Evolutionary conservation across 2,797 vertebrate species (phyloP), one percentile per base, ranked within the genome.

Genomic region (Linurgus olivaceus): DNA sequence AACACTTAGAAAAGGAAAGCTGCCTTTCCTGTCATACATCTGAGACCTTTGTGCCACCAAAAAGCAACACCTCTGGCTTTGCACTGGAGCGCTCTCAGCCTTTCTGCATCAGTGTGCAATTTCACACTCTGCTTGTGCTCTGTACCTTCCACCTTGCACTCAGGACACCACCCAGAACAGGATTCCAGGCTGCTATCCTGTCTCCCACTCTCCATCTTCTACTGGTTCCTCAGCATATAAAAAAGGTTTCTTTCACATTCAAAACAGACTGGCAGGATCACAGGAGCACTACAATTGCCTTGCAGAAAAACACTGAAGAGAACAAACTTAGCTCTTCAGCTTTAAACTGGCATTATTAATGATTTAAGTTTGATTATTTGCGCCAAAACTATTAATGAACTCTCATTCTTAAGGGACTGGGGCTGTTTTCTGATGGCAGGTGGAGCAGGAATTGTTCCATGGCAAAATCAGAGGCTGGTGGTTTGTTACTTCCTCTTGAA

Each of bases 161-260:
- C n/a, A 24, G 23, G 3, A 7, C 52, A 10, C 9, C 38, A 13
- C 29, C 10, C 7, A 10, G 38, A 55, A 6, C 7, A 19, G 10
- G 1, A 21, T 40, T n/a, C 44, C 45, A 50, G n/a, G 2, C 45
- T 57, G 29, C 8, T 54, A 6, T 7, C 13, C 17, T 52, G 6
- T 44, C 23, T 78, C 21, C 25, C 11, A 3, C 63, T 62, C 45
- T 38, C 21, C 20, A 6, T 19, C 38, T 35, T 52, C 68, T 7
- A 0, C 8, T 25, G 1, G 13, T 24, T 83, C 33, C 28, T 86
- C 26, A 42, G 29, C 17, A 2, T 2, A 4, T 2, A 21, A 42
- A 29, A 44, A 68, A 52, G 13, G 45, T 62, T 92, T 55, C 5
- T 28, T 45, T 63, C 33, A 21, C 25, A 28, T 38, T 10, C 19